Conservation (phyloP, 2,113 vertebrate genomes). For the Spermophilus dauricus region DNA sequence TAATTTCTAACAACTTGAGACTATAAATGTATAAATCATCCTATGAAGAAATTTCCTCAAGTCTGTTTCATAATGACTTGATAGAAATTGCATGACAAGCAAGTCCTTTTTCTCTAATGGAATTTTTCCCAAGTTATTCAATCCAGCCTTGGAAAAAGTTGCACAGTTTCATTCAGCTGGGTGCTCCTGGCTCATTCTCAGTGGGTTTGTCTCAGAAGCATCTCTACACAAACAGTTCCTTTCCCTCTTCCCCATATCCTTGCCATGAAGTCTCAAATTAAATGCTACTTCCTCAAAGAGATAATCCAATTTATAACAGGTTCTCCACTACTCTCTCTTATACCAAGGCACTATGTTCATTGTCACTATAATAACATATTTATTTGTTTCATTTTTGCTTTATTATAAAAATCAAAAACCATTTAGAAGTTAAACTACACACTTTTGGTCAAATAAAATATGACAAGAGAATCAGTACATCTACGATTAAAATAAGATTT, state of each 20-base stretch:
- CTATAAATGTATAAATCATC: background rate
- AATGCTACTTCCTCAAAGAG: background rate
- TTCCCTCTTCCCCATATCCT: background rate
- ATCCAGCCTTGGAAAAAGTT: background rate
- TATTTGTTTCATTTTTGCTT: background rate
- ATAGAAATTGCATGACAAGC: background rate
- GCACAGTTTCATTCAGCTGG: background rate
- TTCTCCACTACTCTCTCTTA: background rate
- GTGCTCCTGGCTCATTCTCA: background rate
- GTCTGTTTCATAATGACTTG: background rate
- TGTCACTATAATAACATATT: background rate
- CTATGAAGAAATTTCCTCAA: background rate
- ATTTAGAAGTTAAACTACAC: background rate
- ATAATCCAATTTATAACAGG: background rate
- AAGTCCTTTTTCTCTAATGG: background rate
- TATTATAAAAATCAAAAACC: background rate
- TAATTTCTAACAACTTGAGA: background rate
- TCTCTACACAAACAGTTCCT: background rate
- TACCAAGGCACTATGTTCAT: background rate
- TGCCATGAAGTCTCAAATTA: background rate
- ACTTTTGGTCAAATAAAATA: background rate
- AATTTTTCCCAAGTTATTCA: background rate
- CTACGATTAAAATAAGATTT: background rate
- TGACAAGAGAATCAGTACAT: background rate
- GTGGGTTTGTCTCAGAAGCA: background rate